A percentile compares a stretch with the other conserved stretches of the same genome.
Evolutionary conservation across 2,113 vertebrate species (phyloP).

Genomic region (Sakesphorus luctuosus): DNA sequence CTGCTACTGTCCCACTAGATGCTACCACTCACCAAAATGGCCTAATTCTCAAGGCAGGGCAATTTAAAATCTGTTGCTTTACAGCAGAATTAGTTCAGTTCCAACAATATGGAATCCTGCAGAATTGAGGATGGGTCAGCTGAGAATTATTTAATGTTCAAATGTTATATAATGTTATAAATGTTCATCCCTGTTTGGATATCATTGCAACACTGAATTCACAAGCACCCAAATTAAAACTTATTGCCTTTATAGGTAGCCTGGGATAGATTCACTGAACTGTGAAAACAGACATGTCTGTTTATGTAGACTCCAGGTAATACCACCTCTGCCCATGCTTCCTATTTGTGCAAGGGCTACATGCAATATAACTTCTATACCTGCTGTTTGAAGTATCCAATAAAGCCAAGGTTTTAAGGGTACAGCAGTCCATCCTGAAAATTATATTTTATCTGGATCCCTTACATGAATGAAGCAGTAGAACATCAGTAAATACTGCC

Average conservation of each 20-base stretch:
- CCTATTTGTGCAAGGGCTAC: not conserved
- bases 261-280: not conserved
- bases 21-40: not conserved
- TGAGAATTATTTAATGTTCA: not conserved
- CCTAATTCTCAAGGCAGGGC: not conserved
- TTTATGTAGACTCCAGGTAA: not conserved
- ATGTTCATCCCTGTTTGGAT: not conserved
- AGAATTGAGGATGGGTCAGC: not conserved
- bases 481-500: not conserved
- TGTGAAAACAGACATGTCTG: not conserved
- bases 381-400: not conserved
- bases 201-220: not conserved
- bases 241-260: not conserved
- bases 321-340: not conserved
- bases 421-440: not conserved
- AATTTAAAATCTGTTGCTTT: not conserved
- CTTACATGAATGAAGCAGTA: not conserved
- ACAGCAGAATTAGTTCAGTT: not conserved
- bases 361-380: rapidly evolving
- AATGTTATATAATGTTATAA: not conserved
- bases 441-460: not conserved
- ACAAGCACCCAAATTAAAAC: not conserved
- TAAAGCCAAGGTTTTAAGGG: not conserved
- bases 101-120: not conserved
- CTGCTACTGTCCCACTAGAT: not conserved